phyloP scores from a whole-genome alignment of 2,113 vertebrate genomes.

The Salvator merianae region DNA sequence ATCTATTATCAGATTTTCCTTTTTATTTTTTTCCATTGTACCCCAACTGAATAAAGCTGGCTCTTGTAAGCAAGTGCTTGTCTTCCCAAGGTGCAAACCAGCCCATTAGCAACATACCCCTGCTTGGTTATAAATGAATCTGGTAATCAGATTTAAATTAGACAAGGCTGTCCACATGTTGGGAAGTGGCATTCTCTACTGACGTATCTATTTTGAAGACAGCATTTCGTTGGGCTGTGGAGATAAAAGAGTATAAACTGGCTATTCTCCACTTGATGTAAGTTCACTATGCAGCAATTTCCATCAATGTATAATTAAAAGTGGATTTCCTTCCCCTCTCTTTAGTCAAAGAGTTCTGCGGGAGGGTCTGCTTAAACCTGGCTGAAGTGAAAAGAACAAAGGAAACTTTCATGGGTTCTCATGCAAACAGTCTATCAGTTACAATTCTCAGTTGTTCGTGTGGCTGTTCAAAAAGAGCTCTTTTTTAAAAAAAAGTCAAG shows the following conservation, averaged over 20 bases:
- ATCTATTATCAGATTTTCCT: slow-evolving; percentile 17
- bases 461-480: slow-evolving; percentile 78
- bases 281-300: slow-evolving; percentile 74
- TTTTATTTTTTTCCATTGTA: slow-evolving; percentile 21
- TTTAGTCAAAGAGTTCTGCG: slow-evolving; percentile 53
- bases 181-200: slow-evolving; percentile 44
- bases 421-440: slow-evolving; percentile 82
- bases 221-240: slow-evolving; percentile 62
- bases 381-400: slow-evolving; percentile 78
- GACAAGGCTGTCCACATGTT: slow-evolving; percentile 43
- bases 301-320: slow-evolving; percentile 84
- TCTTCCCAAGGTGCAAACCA: slow-evolving; percentile 34
- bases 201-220: slow-evolving; percentile 54
- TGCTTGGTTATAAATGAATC: slow-evolving; percentile 32
- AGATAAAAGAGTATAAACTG: slow-evolving; percentile 73
- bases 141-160: slow-evolving; percentile 62
- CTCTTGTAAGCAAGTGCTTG: slow-evolving; percentile 1
- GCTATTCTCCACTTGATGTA: slow-evolving; percentile 72
- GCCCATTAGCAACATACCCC: slow-evolving; percentile 18
- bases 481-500: slow-evolving; percentile 76
- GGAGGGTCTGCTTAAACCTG: slow-evolving; percentile 75
- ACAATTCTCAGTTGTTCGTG: slow-evolving; percentile 79
- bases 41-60: neutral
- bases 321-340: slow-evolving; percentile 80
- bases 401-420: slow-evolving; percentile 80